Conservation (phyloP, 2,888 invertebrate genomes). For the Tetramorium bicarinatum region DNA sequence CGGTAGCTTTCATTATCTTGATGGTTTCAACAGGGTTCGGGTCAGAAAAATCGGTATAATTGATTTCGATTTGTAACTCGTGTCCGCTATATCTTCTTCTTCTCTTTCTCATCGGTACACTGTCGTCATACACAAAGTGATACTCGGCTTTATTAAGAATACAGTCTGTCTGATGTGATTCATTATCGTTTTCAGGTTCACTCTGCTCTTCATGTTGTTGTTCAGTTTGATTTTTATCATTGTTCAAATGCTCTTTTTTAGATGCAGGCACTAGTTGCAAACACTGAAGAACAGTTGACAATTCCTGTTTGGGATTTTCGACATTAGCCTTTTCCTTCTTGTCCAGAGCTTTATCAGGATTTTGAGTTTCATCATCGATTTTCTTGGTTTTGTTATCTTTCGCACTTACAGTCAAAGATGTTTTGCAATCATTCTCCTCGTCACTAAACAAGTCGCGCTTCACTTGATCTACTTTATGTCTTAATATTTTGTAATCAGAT, state of each 20-base stretch:
- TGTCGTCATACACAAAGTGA: conserved; percentile 80
- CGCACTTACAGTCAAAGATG: conserved; percentile 17
- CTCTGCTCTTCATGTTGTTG: conserved; percentile 9
- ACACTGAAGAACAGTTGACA: conserved; percentile 81
- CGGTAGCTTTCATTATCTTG: conserved; percentile 75
- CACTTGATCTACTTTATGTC: conserved; percentile 81
- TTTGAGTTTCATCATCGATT: neutral
- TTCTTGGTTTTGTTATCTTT: conserved; percentile 51
- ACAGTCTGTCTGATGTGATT: neutral
- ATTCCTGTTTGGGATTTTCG: conserved; percentile 66
- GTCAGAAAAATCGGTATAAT: conserved; percentile 69
- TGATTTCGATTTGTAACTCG: conserved; percentile 76
- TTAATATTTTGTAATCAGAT: conserved; percentile 59
- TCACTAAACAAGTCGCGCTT: conserved; percentile 84
- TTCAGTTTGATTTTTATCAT: conserved; percentile 1
- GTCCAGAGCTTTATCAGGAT: neutral
- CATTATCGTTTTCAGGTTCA: neutral
- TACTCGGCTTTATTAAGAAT: conserved; percentile 62
- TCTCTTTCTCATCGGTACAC: conserved; percentile 73
- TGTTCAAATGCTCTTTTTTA: conserved; percentile 54
- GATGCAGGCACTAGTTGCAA: conserved; percentile 80
- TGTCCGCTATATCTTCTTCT: conserved; percentile 77
- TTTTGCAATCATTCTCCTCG: conserved; percentile 79
- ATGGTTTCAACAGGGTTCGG: conserved; percentile 65
- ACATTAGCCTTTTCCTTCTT: conserved; percentile 13